A percentile compares a stretch with the other conserved stretches of the same genome.
phyloP scores from a whole-genome alignment of 37 sponge, comb jelly and placozoan species.

The Spongilla lacustris region DNA sequence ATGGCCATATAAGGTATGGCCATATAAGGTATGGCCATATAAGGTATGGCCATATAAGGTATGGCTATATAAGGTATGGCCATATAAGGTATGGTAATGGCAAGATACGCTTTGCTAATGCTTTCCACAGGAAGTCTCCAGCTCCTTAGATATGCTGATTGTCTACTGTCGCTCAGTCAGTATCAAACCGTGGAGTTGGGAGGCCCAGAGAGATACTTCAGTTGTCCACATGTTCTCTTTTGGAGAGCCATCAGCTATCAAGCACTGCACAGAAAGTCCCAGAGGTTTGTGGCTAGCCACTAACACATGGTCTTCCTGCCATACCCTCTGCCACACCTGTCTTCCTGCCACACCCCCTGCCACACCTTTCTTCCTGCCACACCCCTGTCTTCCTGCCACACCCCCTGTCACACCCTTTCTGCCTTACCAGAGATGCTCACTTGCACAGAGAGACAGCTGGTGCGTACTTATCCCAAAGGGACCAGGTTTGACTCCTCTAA shows the following conservation, averaged over 20 bases:
- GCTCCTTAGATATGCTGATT: slow-evolving; percentile 34
- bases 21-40: too few relatives aligned
- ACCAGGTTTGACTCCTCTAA: slow-evolving; percentile 73
- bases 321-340: slow-evolving; percentile 13
- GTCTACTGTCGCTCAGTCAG: slow-evolving; percentile 57
- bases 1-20: too few relatives aligned
- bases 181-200: slow-evolving; percentile 76
- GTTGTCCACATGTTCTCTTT: slow-evolving; percentile 81
- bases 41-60: too few relatives aligned
- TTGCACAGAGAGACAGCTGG: slow-evolving; percentile 63
- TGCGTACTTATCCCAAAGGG: slow-evolving; percentile 76
- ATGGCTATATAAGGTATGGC: too few relatives aligned
- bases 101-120: too few relatives aligned
- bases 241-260: slow-evolving; percentile 56
- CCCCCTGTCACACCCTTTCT: too few relatives aligned
- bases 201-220: slow-evolving; percentile 28
- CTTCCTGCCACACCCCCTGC: slow-evolving; percentile 13
- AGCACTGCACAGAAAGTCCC: slow-evolving; percentile 29
- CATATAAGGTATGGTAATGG: too few relatives aligned
- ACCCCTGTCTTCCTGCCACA: too few relatives aligned
- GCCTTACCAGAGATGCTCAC: slow-evolving; percentile 50
- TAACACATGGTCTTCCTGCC: too few relatives aligned
- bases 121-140: not conserved
- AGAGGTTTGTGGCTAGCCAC: too few relatives aligned
- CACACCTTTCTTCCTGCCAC: too few relatives aligned